Percentiles rank a stretch among this genome's conserved stretches.
These are phyloP conservation scores for Pseudotriccus pelzelni DNA, from an alignment of 2,797 vertebrate species.

Conservation along the genomic window DNA sequence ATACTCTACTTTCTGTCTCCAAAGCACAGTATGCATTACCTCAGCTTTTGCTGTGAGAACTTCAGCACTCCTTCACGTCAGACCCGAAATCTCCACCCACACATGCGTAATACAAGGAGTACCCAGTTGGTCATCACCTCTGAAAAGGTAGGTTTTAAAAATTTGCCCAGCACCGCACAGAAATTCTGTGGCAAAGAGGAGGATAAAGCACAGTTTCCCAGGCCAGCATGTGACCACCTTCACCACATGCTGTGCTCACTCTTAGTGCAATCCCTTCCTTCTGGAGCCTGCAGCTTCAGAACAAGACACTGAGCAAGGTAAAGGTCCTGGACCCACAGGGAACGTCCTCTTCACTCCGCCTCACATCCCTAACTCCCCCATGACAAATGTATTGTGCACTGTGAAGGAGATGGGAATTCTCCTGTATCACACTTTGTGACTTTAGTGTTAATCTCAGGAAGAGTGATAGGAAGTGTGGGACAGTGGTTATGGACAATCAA, in stretches of 20 bases:
- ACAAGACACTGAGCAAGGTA: rapidly evolving
- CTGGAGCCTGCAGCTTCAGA: not conserved
- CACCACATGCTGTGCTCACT: not conserved
- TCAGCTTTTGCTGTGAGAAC: conserved; percentile 46
- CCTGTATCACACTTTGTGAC: not conserved
- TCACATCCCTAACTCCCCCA: not conserved
- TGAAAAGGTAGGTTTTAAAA: conserved; percentile 25
- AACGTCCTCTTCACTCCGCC: not conserved
- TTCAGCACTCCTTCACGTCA: not conserved
- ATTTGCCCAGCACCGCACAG: not conserved
- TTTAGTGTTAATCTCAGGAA: not conserved
- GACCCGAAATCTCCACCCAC: conserved; percentile 16
- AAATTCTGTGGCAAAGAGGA: conserved; percentile 6
- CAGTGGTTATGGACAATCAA: not conserved
- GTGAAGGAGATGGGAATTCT: not conserved
- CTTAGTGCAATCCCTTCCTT: not conserved
- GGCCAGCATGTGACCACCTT: not conserved
- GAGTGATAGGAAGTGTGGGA: not conserved
- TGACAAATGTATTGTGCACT: not conserved
- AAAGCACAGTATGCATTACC: not conserved
- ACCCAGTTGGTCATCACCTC: not conserved
- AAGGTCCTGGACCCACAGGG: not conserved
- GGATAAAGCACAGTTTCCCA: not conserved
- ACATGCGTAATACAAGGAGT: not conserved
- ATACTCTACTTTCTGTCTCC: conserved; percentile 22